Evolutionary conservation across 1,140 invertebrate species (phyloP).

Genomic region (Lithobius niger): DNA sequence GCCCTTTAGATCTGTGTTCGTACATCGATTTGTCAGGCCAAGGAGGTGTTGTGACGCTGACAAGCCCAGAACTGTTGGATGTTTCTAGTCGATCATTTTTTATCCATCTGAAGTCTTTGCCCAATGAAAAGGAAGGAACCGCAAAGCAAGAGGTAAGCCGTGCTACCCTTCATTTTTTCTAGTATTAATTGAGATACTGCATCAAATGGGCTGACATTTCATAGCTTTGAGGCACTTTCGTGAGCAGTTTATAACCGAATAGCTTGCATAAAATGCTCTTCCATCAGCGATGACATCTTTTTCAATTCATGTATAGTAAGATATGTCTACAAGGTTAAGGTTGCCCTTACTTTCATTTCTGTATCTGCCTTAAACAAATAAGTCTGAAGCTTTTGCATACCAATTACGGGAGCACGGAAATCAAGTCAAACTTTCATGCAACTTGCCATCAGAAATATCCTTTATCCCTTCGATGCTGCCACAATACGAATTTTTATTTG

Average conservation of each 20-base stretch:
- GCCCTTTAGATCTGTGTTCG: slow-evolving; percentile 62
- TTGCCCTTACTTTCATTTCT: background rate
- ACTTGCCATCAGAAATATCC: too few species aligned
- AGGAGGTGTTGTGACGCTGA: slow-evolving; percentile 64
- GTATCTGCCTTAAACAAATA: too few species aligned
- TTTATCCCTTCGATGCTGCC: too few species aligned
- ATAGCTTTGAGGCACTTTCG: too few species aligned
- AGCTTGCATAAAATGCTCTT: background rate
- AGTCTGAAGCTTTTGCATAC: too few species aligned
- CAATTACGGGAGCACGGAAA: too few species aligned
- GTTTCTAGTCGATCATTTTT: slow-evolving; percentile 62
- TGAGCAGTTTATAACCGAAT: too few species aligned
- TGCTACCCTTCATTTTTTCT: background rate
- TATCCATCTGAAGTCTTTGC: slow-evolving; percentile 66
- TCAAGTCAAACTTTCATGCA: too few species aligned
- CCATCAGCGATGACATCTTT: background rate
- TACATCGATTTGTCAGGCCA: slow-evolving; percentile 72
- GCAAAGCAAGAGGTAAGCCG: background rate
- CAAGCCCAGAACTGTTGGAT: slow-evolving; percentile 68
- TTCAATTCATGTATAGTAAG: background rate
- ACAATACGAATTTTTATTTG: too few species aligned
- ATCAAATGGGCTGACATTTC: slow-evolving; percentile 1
- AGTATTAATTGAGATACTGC: background rate
- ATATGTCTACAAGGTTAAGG: background rate
- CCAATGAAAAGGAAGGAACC: background rate